Evolutionary conservation across 2,888 invertebrate species (phyloP).

Genomic region (Spisula solida): DNA sequence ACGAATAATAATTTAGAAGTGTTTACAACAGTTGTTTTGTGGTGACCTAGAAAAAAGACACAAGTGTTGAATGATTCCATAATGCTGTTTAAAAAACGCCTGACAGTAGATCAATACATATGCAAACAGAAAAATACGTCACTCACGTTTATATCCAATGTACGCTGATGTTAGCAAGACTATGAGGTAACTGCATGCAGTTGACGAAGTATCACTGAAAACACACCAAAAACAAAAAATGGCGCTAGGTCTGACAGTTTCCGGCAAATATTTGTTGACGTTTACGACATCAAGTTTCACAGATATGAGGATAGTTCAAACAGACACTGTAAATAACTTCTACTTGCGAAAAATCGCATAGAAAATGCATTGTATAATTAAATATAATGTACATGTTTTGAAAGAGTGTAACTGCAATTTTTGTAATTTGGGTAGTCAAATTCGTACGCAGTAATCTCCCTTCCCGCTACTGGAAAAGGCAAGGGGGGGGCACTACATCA

Average conservation of each 20-base stretch:
- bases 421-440: too few relatives aligned
- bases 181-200: not conserved
- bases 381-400: too few relatives aligned
- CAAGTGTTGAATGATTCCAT: not conserved
- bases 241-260: conserved; percentile 31
- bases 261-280: conserved; percentile 42
- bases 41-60: conserved; percentile 13
- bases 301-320: not conserved
- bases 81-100: not conserved
- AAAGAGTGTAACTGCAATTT: too few relatives aligned
- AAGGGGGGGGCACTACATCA: too few relatives aligned
- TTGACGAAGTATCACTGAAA: not conserved
- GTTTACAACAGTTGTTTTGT: not conserved
- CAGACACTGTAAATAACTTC: not conserved
- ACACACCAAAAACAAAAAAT: conserved; percentile 29
- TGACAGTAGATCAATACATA: not conserved
- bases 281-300: conserved; percentile 39
- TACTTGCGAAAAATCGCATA: not conserved
- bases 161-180: not conserved
- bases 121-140: not conserved
- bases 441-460: too few relatives aligned
- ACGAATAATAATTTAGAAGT: too few relatives aligned
- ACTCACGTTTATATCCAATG: not conserved
- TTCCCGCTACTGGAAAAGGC: too few relatives aligned
- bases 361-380: too few relatives aligned